Percentiles rank a stretch among this genome's conserved stretches.
These are phyloP conservation scores for Crocodylus rhombifer DNA, from an alignment of 2,797 vertebrate genomes.

Conservation along the genomic window DNA sequence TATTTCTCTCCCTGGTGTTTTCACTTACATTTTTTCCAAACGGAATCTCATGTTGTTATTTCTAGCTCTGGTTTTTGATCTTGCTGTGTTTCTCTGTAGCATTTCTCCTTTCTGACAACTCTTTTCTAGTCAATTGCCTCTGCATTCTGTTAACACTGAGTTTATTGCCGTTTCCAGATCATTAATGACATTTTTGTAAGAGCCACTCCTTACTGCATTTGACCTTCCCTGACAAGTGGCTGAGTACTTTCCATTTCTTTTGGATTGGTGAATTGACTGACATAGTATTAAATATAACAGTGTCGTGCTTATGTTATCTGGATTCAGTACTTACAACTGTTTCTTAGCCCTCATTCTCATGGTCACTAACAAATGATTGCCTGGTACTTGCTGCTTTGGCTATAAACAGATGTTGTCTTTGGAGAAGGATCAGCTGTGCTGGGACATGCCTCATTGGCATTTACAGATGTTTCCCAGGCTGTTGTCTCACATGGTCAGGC, in stretches of 20 bases:
- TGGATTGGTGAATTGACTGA: background rate
- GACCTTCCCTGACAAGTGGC: background rate
- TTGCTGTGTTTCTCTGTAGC: background rate
- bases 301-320: background rate
- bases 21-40: background rate
- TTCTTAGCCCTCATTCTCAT: background rate
- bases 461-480: too few relatives aligned
- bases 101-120: background rate
- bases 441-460: too few relatives aligned
- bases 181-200: background rate
- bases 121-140: background rate
- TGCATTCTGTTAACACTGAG: constrained; percentile 11
- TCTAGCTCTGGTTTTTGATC: background rate
- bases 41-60: background rate
- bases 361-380: background rate
- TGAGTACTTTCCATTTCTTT: background rate
- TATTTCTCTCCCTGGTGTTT: background rate
- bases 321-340: background rate
- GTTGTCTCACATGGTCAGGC: too few relatives aligned
- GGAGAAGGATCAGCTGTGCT: too few relatives aligned
- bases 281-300: background rate
- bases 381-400: too few relatives aligned
- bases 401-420: too few relatives aligned
- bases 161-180: constrained; percentile 1
- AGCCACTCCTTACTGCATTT: background rate